Percentiles rank a stretch among this genome's conserved stretches.
phyloP scores from a whole-genome alignment of 37 sponge, comb jelly and placozoan genomes.

The Amphimedon queenslandica region DNA sequence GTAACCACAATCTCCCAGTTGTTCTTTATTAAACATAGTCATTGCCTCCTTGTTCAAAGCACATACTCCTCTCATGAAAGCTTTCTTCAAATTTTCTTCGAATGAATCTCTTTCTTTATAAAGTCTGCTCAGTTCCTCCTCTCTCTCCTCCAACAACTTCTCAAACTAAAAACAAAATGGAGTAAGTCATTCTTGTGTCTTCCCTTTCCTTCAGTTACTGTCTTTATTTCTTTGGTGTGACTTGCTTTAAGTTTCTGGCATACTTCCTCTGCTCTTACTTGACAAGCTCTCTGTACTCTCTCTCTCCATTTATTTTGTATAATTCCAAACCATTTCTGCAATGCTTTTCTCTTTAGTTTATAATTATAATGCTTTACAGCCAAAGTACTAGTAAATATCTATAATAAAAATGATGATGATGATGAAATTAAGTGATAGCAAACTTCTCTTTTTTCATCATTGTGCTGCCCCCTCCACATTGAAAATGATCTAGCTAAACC shows the following conservation, averaged over 20 bases:
- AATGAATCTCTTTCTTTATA: slow-evolving; percentile 65
- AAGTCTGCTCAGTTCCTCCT: slow-evolving; percentile 45
- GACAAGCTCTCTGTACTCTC: slow-evolving; percentile 91
- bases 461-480: slow-evolving; percentile 57
- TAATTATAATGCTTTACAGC: slow-evolving; percentile 54
- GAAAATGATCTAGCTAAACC: slow-evolving; percentile 49
- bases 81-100: slow-evolving; percentile 97
- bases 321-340: slow-evolving; percentile 78
- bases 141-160: slow-evolving; percentile 52
- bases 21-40: slow-evolving; percentile 82
- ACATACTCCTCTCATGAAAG: slow-evolving; percentile 99
- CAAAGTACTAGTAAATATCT: slow-evolving; percentile 39
- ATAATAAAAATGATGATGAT: background rate
- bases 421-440: background rate
- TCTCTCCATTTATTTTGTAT: slow-evolving; percentile 79
- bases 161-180: too few species aligned
- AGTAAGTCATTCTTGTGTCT: too few species aligned
- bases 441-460: slow-evolving; percentile 55
- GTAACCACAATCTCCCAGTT: background rate
- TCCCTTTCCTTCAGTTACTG: too few species aligned
- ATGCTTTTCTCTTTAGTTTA: slow-evolving; percentile 39
- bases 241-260: too few species aligned
- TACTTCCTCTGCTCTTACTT: too few species aligned
- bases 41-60: slow-evolving; percentile 98
- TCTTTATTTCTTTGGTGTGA: background rate